Evolutionary conservation across 1,140 invertebrate genomes (phyloP).

Genomic region (Trichonephila clavipes): DNA sequence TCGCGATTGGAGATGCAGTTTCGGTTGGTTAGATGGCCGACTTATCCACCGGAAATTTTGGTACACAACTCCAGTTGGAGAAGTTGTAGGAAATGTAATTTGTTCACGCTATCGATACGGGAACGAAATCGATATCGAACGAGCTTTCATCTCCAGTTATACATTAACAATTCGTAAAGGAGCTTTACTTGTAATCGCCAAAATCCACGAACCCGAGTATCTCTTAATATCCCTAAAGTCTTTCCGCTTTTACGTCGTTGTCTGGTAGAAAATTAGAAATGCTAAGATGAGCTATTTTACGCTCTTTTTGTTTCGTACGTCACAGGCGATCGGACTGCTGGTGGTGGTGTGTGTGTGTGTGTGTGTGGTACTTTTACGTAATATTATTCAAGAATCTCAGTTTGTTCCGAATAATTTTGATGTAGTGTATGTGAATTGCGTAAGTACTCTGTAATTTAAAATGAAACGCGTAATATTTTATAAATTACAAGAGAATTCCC

Average conservation of each 20-base stretch:
- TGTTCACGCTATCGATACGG: slow-evolving; percentile 24
- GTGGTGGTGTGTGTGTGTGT: no score
- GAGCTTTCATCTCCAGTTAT: slow-evolving; percentile 21
- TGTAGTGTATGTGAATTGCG: no score
- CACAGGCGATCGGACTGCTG: no score
- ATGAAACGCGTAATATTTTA: no score
- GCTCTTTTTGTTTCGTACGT: not conserved
- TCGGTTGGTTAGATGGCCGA: slow-evolving; percentile 37
- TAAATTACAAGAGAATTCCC: no score
- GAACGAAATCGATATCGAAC: not conserved
- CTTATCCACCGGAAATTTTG: slow-evolving; percentile 29
- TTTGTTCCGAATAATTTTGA: not conserved
- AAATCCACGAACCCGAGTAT: not conserved
- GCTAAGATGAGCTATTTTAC: not conserved
- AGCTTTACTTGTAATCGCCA: slow-evolving; percentile 6
- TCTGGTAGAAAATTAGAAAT: not conserved
- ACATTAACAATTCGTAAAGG: slow-evolving; percentile 34
- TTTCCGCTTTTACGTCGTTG: not conserved
- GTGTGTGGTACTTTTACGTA: no score
- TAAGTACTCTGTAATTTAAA: no score
- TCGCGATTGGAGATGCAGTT: slow-evolving; percentile 18
- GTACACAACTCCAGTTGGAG: slow-evolving; percentile 22
- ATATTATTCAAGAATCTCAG: not conserved
- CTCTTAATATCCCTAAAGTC: slow-evolving; percentile 4
- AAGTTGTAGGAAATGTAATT: slow-evolving; percentile 35